A percentile compares a stretch with the other conserved stretches of the same genome.
Evolutionary conservation across 1,140 invertebrate genomes (phyloP).

Genomic region (Archegozetes longisetosus): DNA sequence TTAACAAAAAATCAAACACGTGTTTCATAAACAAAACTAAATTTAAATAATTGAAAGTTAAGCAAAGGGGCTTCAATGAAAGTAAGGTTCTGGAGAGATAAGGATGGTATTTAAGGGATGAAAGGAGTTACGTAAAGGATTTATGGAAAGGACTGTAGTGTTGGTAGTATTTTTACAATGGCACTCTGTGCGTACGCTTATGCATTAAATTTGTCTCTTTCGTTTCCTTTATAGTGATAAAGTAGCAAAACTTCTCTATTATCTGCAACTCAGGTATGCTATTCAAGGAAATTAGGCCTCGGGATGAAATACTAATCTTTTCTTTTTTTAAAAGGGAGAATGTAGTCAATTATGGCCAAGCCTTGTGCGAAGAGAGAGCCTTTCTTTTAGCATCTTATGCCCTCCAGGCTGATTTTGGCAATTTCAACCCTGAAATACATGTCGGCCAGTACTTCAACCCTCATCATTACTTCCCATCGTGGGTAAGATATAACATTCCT

Average conservation of each 20-base stretch:
- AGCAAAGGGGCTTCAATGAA: too few species aligned
- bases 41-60: too few species aligned
- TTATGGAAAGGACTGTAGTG: too few species aligned
- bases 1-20: too few species aligned
- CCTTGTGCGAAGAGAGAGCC: constrained; percentile 44
- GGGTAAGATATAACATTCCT: constrained; percentile 28
- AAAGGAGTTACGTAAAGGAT: too few species aligned
- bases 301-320: neutral
- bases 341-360: constrained; percentile 38
- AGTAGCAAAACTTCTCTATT: constrained; percentile 75
- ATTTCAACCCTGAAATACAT: constrained; percentile 35
- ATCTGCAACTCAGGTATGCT: constrained; percentile 51
- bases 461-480: constrained; percentile 57
- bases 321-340: constrained; percentile 45
- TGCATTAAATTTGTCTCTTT: constrained; percentile 12
- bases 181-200: too few species aligned
- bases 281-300: neutral
- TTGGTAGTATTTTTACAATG: too few species aligned
- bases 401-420: constrained; percentile 76
- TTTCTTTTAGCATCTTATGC: constrained; percentile 67
- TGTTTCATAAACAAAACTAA: too few species aligned
- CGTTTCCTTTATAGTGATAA: constrained; percentile 48
- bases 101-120: too few species aligned
- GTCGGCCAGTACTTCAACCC: constrained; percentile 40
- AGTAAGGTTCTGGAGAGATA: too few species aligned